Percentiles rank a stretch among this genome's conserved stretches.
These are phyloP conservation scores for Drosophila neotestacea DNA, from an alignment of 2,888 invertebrate species.

Conservation along the genomic window DNA sequence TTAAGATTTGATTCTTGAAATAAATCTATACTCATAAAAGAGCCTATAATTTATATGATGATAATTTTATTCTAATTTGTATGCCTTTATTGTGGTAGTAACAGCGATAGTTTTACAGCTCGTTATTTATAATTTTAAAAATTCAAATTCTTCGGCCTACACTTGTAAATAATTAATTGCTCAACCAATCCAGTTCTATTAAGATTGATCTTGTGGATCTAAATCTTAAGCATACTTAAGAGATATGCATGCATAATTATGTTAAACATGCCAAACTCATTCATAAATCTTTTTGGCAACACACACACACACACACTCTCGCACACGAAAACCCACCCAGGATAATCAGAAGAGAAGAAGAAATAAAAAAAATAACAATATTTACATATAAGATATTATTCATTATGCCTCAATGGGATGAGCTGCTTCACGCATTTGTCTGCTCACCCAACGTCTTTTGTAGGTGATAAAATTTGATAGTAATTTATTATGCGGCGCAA, in stretches of 20 bases:
- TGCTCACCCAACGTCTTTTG: constrained; percentile 54
- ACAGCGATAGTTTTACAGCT: constrained; percentile 4
- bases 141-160: constrained; percentile 8
- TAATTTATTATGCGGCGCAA: constrained; percentile 64
- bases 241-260: constrained; percentile 58
- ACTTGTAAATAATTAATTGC: constrained; percentile 22
- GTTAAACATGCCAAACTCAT: constrained; percentile 65
- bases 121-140: background rate
- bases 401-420: constrained; percentile 55
- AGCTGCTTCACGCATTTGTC: constrained; percentile 65
- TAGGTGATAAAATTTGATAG: constrained; percentile 74
- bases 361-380: constrained; percentile 22
- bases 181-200: constrained; percentile 27
- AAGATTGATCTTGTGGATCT: constrained; percentile 49
- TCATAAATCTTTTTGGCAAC: constrained; percentile 64
- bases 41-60: no score
- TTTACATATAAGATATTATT: constrained; percentile 69
- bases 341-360: constrained; percentile 8
- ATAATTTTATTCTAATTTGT: no score
- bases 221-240: constrained; percentile 27
- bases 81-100: no score
- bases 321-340: constrained; percentile 30
- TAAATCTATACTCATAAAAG: no score
- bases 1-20: no score
- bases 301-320: background rate